Conservation (phyloP, 2,888 invertebrate species). For the Ligdia adustata region DNA sequence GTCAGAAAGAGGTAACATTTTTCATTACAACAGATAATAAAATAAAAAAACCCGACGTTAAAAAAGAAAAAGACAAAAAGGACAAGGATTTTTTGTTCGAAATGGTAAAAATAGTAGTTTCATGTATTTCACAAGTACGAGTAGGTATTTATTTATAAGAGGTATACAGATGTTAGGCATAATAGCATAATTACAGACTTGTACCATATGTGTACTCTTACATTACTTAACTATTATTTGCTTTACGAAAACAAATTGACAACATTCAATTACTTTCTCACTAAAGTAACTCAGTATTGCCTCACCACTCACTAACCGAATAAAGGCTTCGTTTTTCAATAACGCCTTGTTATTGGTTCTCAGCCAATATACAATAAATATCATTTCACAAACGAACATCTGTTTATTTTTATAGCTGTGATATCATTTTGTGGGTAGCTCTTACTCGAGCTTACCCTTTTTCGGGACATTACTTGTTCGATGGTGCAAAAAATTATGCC, state of each 20-base stretch:
- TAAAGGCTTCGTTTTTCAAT: constrained; percentile 6
- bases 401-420: constrained; percentile 61
- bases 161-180: no score
- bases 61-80: no score
- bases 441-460: neutral
- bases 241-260: no score
- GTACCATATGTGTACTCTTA: no score
- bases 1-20: constrained; percentile 87
- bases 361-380: constrained; percentile 6
- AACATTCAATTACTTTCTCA: constrained; percentile 1
- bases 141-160: no score
- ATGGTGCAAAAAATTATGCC: constrained; percentile 36
- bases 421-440: constrained; percentile 7
- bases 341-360: constrained; percentile 10
- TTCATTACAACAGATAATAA: no score
- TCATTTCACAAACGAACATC: constrained; percentile 10
- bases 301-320: neutral
- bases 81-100: no score
- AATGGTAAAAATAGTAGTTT: no score
- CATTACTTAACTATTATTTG: no score
- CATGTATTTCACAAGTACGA: no score
- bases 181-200: no score
- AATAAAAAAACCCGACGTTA: no score
- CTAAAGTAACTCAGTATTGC: neutral
- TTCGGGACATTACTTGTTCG: constrained; percentile 36